Conservation (phyloP, 2,888 invertebrate species). For the Actias luna region DNA sequence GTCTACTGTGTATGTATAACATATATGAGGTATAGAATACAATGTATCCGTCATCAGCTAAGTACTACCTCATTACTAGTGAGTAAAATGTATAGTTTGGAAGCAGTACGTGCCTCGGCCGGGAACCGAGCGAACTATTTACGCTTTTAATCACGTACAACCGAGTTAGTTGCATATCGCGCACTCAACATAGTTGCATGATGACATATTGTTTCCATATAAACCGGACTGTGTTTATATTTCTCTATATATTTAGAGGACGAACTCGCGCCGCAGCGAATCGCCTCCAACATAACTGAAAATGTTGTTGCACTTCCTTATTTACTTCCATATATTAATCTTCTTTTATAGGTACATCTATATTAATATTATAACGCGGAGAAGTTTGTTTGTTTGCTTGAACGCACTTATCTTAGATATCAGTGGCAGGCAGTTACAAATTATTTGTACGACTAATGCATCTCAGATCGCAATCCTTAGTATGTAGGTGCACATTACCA, state of each 20-base stretch:
- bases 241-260: not conserved
- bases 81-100: conserved; percentile 13
- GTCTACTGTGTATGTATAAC: no score
- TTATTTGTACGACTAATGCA: no score
- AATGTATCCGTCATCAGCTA: not conserved
- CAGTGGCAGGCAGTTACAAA: no score
- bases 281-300: not conserved
- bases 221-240: not conserved
- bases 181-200: conserved; percentile 32
- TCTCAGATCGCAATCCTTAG: no score
- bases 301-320: no score
- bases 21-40: no score
- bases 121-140: conserved; percentile 21
- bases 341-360: no score
- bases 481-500: no score
- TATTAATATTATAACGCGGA: no score
- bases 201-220: conserved; percentile 20
- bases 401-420: no score
- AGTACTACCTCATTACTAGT: conserved; percentile 2
- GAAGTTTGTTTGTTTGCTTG: no score
- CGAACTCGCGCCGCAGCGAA: not conserved
- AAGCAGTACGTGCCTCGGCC: conserved; percentile 20
- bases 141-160: conserved; percentile 24
- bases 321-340: no score
- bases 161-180: conserved; percentile 19